phyloP scores from a whole-genome alignment of 2,888 invertebrate genomes.

The Drosophila nr. perissopoda region DNA sequence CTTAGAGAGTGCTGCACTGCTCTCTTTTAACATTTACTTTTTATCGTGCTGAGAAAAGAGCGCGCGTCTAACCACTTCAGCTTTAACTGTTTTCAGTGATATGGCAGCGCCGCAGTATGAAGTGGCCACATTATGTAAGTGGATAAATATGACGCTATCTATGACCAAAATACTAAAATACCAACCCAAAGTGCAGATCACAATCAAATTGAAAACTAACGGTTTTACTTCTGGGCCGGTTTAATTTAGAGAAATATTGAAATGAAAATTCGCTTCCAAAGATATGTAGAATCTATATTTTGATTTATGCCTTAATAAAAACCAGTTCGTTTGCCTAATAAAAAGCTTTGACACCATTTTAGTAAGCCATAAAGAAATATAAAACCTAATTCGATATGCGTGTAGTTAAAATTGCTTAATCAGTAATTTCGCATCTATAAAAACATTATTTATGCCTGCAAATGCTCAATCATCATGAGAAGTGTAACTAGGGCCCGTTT shows the following conservation, averaged over 20 bases:
- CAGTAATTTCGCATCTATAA: conserved; percentile 17
- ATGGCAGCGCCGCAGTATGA: conserved; percentile 30
- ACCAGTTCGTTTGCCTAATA: background rate
- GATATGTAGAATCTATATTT: background rate
- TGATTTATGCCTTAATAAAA: background rate
- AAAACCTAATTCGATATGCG: conserved; percentile 16
- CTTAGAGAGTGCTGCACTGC: conserved; percentile 14
- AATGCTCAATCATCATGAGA: conserved; percentile 35
- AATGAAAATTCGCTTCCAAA: background rate
- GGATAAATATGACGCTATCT: conserved; percentile 10
- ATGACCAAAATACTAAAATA: conserved; percentile 28
- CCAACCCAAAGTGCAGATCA: conserved; percentile 7
- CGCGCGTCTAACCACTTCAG: background rate
- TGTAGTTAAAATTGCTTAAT: conserved; percentile 28
- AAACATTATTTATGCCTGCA: conserved; percentile 35
- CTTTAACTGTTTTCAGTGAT: conserved; percentile 22
- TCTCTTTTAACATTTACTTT: background rate
- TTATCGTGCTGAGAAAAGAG: conserved; percentile 16
- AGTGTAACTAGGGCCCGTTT: background rate
- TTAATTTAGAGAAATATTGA: background rate
- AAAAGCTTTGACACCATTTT: background rate
- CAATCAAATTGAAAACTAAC: background rate
- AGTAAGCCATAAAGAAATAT: background rate
- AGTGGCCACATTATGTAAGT: conserved; percentile 8
- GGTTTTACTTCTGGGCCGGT: background rate